Conservation (phyloP, 2,888 invertebrate species). For the Caenorhabditis angaria region DNA sequence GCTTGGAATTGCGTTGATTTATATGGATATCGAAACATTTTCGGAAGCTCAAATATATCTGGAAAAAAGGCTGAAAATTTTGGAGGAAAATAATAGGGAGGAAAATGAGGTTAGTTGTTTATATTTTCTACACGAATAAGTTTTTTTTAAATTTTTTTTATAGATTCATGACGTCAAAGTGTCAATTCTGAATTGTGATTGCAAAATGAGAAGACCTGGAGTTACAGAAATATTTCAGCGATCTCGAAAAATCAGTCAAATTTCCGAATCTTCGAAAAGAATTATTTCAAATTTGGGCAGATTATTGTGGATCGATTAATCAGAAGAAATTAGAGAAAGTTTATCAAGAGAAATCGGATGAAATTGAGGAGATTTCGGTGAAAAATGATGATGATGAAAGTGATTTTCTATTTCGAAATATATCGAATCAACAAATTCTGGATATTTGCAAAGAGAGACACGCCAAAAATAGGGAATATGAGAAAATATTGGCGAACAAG, state of each 20-base stretch:
- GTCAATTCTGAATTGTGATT: slow-evolving; percentile 28
- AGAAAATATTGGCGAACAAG: slow-evolving; percentile 17
- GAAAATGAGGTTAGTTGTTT: slow-evolving; percentile 11
- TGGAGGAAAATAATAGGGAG: slow-evolving; percentile 1
- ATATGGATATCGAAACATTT: slow-evolving; percentile 12
- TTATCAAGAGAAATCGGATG: slow-evolving; percentile 13
- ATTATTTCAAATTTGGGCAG: slow-evolving; percentile 21
- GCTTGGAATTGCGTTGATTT: slow-evolving; percentile 22
- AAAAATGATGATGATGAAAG: slow-evolving; percentile 32
- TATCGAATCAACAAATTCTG: slow-evolving; percentile 15
- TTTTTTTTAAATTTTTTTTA: slow-evolving; percentile 9
- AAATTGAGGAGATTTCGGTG: slow-evolving; percentile 14
- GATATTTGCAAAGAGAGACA: slow-evolving; percentile 17
- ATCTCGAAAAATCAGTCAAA: slow-evolving; percentile 9
- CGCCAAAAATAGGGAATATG: slow-evolving; percentile 14
- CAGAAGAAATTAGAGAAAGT: not conserved
- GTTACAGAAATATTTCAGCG: slow-evolving; percentile 13
- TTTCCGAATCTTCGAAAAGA: slow-evolving; percentile 10
- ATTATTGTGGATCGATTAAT: slow-evolving; percentile 11
- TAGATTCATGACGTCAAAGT: slow-evolving; percentile 24
- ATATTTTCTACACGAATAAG: too few species aligned
- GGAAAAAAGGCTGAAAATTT: slow-evolving; percentile 19
- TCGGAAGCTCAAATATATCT: slow-evolving; percentile 7
- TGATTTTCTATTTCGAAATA: slow-evolving; percentile 20
- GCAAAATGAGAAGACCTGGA: slow-evolving; percentile 8